Conservation (phyloP, 2,888 invertebrate genomes). For the Eupithecia tripunctaria region DNA sequence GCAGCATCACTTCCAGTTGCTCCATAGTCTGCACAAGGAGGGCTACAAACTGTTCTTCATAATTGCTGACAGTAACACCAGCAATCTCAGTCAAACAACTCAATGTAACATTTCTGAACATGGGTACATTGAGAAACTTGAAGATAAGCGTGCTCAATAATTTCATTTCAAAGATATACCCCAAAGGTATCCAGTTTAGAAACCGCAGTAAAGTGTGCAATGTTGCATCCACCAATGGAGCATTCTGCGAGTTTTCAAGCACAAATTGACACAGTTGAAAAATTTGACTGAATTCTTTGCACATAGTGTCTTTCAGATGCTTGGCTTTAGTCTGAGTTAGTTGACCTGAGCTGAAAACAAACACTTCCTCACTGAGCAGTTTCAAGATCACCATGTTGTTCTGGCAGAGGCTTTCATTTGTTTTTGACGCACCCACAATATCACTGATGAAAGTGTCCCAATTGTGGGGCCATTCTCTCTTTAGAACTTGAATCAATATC, state of each 20-base stretch:
- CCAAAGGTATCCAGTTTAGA: conserved; percentile 99
- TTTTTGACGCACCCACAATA: conserved; percentile 99
- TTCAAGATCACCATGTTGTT: conserved; percentile 99
- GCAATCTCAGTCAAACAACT: conserved; percentile 99
- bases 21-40: conserved; percentile 96
- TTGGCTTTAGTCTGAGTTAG: conserved; percentile 99
- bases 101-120: conserved; percentile 98
- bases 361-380: conserved; percentile 98
- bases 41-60: conserved; percentile 96
- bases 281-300: conserved; percentile 99
- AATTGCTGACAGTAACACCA: conserved; percentile 93
- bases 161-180: conserved; percentile 99
- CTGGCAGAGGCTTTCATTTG: conserved; percentile 99
- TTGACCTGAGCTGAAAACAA: conserved; percentile 99
- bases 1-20: conserved; percentile 96
- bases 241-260: conserved; percentile 98
- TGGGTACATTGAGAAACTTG: conserved; percentile 98
- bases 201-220: conserved; percentile 98
- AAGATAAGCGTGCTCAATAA: conserved; percentile 96
- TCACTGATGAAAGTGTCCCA: conserved; percentile 99
- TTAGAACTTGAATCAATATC: conserved; percentile 99
- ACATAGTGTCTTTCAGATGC: conserved; percentile 99
- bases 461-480: conserved; percentile 99
- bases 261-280: conserved; percentile 99
- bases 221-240: conserved; percentile 97